Evolutionary conservation across 2,888 invertebrate genomes (phyloP).

Genomic region (Brachypterus glaber): DNA sequence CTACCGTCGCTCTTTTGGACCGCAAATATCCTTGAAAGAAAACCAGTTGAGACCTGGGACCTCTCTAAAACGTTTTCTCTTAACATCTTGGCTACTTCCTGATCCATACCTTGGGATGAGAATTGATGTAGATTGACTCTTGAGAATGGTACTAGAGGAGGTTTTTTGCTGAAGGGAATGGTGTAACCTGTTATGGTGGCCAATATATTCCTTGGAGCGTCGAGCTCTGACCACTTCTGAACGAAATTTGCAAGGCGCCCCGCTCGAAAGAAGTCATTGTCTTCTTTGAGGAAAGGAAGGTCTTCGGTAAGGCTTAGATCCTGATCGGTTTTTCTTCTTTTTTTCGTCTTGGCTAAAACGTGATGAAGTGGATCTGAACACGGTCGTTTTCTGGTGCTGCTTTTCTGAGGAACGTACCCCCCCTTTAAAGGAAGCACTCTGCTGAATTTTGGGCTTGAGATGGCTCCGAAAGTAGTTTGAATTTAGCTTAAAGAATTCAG

Average conservation of each 20-base stretch:
- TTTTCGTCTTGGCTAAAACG: no score
- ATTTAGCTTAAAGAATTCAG: background rate
- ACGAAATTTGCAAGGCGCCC: constrained; percentile 7
- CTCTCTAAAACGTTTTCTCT: constrained; percentile 5
- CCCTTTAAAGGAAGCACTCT: no score
- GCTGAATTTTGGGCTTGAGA: no score
- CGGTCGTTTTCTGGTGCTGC: no score
- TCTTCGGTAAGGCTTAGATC: no score
- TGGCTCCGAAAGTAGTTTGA: background rate
- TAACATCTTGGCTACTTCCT: background rate
- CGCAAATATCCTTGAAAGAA: constrained; percentile 15
- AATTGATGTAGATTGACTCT: background rate
- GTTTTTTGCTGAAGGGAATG: constrained; percentile 12
- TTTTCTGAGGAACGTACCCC: no score
- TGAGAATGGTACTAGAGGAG: constrained; percentile 5
- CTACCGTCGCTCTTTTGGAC: constrained; percentile 13
- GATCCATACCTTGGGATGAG: background rate
- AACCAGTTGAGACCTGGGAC: constrained; percentile 6
- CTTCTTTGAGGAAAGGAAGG: no score
- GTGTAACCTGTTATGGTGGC: constrained; percentile 13
- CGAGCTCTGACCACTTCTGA: constrained; percentile 7
- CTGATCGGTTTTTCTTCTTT: no score
- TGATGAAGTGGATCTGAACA: no score
- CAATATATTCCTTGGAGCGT: constrained; percentile 9
- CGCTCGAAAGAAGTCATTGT: no score